phyloP scores from a whole-genome alignment of 2,113 vertebrate species.

The zebrafish (Danio rerio) region GRCz12tu NC_133177.1:31537001-31537500 shows the following conservation, averaged over 20 bases:
- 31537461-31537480: background rate
- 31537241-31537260: background rate
- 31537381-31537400: background rate
- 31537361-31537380: conserved; percentile 1
- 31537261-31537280: background rate
- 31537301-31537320: background rate
- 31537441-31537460: background rate
- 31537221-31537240: conserved; percentile 21
- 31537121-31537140: conserved; percentile 5
- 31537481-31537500: background rate
- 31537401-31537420: background rate
- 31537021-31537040: background rate
- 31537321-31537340: background rate
- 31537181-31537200: background rate
- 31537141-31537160: background rate
- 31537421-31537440: background rate
- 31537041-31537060: background rate
- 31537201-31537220: conserved; percentile 7
- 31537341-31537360: background rate
- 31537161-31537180: background rate
- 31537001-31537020: background rate
- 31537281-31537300: background rate
- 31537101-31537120: background rate
- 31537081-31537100: conserved; percentile 13
- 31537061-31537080: background rate